phyloP scores from a whole-genome alignment of 2,113 vertebrate species.

The Clarias macrocephalus region DNA sequence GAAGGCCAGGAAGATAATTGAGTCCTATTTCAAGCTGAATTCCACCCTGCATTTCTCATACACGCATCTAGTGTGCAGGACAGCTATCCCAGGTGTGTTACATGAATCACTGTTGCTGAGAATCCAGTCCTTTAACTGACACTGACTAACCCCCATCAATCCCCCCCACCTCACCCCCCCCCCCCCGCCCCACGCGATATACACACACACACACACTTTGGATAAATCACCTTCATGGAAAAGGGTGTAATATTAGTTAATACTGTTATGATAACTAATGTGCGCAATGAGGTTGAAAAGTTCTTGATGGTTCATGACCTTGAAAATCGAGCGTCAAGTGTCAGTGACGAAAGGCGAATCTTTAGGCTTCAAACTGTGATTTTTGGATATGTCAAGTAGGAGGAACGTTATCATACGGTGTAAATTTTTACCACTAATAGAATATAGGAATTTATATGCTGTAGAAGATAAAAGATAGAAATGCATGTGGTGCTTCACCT shows the following conservation, averaged over 20 bases:
- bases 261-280: not conserved
- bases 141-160: too few relatives aligned
- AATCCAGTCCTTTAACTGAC: not conserved
- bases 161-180: too few relatives aligned
- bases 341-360: too few relatives aligned
- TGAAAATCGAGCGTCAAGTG: too few relatives aligned
- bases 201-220: not conserved
- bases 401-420: too few relatives aligned
- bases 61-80: constrained; percentile 95
- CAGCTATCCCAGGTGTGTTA: constrained; percentile 83
- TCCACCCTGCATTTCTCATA: constrained; percentile 96
- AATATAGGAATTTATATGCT: not conserved
- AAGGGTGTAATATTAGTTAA: not conserved
- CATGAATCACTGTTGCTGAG: not conserved
- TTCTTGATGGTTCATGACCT: not conserved
- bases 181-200: too few relatives aligned
- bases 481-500: not conserved
- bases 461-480: too few relatives aligned
- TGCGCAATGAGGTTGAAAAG: not conserved
- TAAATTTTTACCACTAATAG: too few relatives aligned
- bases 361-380: too few relatives aligned
- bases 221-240: not conserved
- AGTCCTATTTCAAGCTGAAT: constrained; percentile 95
- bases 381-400: not conserved
- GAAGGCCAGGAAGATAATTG: constrained; percentile 83